These are phyloP conservation scores for Melipona beecheii DNA, from an alignment of 2,888 invertebrate species.

Conservation along the genomic window DNA sequence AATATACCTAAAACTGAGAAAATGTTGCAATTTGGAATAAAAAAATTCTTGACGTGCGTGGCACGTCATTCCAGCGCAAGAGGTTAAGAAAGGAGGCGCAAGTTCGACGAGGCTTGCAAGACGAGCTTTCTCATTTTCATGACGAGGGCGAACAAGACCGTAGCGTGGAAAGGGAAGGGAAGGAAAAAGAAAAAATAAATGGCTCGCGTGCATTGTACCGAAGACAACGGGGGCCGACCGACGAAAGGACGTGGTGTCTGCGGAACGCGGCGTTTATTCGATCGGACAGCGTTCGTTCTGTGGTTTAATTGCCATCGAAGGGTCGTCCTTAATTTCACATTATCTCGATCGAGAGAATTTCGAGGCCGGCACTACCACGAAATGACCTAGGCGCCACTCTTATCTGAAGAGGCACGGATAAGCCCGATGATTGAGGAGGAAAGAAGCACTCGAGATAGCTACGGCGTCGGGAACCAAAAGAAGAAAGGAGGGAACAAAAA, in stretches of 20 bases:
- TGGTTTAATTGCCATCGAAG: constrained; percentile 72
- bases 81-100: no score
- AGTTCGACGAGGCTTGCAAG: background rate
- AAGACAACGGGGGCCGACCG: background rate
- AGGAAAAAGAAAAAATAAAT: background rate
- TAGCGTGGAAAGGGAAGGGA: background rate
- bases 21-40: no score
- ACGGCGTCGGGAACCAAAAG: constrained; percentile 34
- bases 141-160: background rate
- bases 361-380: constrained; percentile 69
- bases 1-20: no score
- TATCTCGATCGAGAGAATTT: constrained; percentile 69
- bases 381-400: constrained; percentile 80
- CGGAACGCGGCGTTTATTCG: constrained; percentile 29
- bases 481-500: constrained; percentile 32
- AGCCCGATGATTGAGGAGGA: constrained; percentile 76
- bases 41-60: no score
- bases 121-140: background rate
- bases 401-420: constrained; percentile 78
- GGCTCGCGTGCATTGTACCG: constrained; percentile 39
- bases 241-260: background rate
- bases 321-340: constrained; percentile 71
- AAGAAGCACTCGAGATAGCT: constrained; percentile 72
- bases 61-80: no score
- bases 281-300: constrained; percentile 38